Evolutionary conservation across 1,140 invertebrate species (phyloP), one percentile per base, ranked within the genome.

Genomic region (Aphelenchoides fujianensis): DNA sequence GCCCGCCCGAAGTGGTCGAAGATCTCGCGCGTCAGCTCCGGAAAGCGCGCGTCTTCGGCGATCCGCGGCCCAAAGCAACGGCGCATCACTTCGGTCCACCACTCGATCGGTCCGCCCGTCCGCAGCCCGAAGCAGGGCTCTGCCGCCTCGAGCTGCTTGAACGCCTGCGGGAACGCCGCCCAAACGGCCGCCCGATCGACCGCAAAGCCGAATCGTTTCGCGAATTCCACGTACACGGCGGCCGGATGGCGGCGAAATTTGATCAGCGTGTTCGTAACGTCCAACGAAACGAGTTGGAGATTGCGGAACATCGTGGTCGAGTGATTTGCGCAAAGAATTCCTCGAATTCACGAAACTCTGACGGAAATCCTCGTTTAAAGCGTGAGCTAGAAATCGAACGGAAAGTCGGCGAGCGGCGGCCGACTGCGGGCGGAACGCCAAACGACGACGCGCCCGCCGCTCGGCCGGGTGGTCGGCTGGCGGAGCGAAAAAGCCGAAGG

Each of bases 201-300:
- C 16, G 16, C 37, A 35, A 73, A 23, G 2, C 71, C 72, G 35
- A 68, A 53, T 1, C 69, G 31, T 2, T 9, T 27, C 7, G 71
- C 72, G 32, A 73, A 63, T 23, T 30, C 19, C 54, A 61, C 16
- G 35, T 73, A 73, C 16, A 35, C 69, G 16, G 23, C 35, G 16
- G 41, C 70, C n/a, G 69, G 66, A n/a, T 41, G 37, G 19, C 36
- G 64, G 27, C 54, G 36, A 12, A 72, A 27, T 1, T 48, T 31
- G 35, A 72, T 72, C 28, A 72, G 34, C 28, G 70, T 72, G 34
- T 72, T 71, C 27, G 54, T 72, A 5, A 37, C 70, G 53, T 72
- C 70, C 35, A 72, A 68, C 7, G 70, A 72, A 16, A 72, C 16
- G 30, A 71, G 7, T 61, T 61, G 30, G 35, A 68, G 23, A 68